These are phyloP conservation scores for Pedicia rivosa DNA, from an alignment of 2,888 invertebrate genomes.

Conservation along the genomic window DNA sequence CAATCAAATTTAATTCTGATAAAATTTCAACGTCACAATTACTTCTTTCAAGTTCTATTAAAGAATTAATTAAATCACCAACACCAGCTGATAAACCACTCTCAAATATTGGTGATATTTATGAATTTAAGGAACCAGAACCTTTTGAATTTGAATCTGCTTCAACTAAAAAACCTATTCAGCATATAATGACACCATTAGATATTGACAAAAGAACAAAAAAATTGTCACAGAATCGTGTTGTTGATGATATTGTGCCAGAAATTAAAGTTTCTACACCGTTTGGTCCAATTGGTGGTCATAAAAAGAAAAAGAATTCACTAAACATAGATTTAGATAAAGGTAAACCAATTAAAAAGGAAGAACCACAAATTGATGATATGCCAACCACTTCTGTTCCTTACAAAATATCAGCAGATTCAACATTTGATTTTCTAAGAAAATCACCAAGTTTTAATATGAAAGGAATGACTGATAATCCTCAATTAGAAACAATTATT, in stretches of 20 bases:
- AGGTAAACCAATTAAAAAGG: conserved; percentile 5
- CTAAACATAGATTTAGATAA: neutral
- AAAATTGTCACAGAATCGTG: neutral
- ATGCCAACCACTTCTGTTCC: neutral
- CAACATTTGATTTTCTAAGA: conserved; percentile 32
- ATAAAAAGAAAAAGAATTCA: too few relatives aligned
- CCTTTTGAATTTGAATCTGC: conserved; percentile 66
- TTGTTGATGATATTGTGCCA: neutral
- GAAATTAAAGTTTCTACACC: neutral
- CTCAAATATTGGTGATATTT: conserved; percentile 39
- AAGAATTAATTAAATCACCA: neutral
- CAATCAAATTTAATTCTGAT: too few relatives aligned
- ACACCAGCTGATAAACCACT: conserved; percentile 7
- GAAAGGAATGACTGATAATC: neutral
- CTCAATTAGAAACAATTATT: too few relatives aligned
- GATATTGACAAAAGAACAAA: too few relatives aligned
- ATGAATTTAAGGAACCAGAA: conserved; percentile 80
- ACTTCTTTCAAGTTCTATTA: too few relatives aligned
- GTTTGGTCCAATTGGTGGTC: too few relatives aligned
- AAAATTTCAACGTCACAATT: too few relatives aligned
- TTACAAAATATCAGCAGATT: conserved; percentile 22
- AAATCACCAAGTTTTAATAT: conserved; percentile 30
- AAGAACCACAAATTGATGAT: conserved; percentile 2
- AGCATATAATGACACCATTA: conserved; percentile 10
- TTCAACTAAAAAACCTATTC: conserved; percentile 9